These are phyloP conservation scores for Scomber scombrus DNA, from an alignment of 2,113 vertebrate genomes.

Conservation along the genomic window DNA sequence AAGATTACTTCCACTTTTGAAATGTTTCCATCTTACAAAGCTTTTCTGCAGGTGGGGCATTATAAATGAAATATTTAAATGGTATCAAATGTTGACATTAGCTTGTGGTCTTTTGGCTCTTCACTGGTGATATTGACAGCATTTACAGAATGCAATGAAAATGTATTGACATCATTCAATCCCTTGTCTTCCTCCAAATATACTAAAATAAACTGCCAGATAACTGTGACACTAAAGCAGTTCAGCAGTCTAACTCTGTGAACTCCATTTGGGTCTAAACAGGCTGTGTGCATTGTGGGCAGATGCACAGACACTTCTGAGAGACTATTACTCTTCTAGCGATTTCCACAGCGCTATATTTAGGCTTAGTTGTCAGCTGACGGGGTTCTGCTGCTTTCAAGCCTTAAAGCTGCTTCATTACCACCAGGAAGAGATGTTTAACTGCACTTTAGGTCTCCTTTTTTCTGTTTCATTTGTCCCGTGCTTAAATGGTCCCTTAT, in stretches of 20 bases:
- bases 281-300: not conserved
- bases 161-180: not conserved
- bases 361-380: slow-evolving; percentile 19
- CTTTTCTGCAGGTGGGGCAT: not conserved
- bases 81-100: not conserved
- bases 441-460: slow-evolving; percentile 17
- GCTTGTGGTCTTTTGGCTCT: not conserved
- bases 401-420: slow-evolving; percentile 22
- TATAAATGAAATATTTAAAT: not conserved
- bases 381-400: slow-evolving; percentile 14
- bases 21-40: not conserved
- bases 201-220: not conserved
- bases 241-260: not conserved
- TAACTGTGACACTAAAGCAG: not conserved
- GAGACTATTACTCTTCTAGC: not conserved
- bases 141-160: not conserved
- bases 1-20: not conserved
- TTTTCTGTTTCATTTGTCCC: slow-evolving; percentile 24
- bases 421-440: slow-evolving; percentile 26
- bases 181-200: no score
- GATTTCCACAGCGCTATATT: not conserved
- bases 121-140: not conserved
- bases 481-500: slow-evolving; percentile 29
- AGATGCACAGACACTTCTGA: slow-evolving; percentile 3
- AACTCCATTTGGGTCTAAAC: not conserved